phyloP scores from a whole-genome alignment of 2,113 vertebrate genomes.

The Paramormyrops kingsleyae region DNA sequence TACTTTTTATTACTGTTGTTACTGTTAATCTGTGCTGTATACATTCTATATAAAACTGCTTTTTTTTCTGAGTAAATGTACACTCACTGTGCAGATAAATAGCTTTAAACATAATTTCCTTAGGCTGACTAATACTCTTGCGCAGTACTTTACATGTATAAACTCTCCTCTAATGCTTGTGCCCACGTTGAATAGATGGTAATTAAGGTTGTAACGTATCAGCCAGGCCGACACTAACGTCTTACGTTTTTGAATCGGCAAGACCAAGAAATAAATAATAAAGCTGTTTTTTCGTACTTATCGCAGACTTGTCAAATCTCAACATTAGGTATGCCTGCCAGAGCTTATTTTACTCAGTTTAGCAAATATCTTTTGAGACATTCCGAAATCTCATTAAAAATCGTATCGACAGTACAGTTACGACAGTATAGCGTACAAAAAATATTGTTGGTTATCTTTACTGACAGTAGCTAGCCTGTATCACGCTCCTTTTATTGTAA shows the following conservation, averaged over 20 bases:
- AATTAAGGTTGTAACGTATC: background rate
- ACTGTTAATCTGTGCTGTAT: background rate
- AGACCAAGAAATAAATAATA: background rate
- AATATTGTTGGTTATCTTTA: background rate
- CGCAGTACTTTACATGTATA: background rate
- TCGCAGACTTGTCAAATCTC: background rate
- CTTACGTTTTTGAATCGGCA: background rate
- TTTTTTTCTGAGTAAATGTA: background rate
- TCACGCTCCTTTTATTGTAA: background rate
- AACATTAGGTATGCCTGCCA: background rate
- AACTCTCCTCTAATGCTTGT: background rate
- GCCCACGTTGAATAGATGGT: background rate
- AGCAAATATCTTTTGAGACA: background rate
- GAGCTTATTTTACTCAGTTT: background rate
- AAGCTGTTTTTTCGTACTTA: background rate
- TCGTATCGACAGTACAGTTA: background rate
- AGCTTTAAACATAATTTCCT: background rate
- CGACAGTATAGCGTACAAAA: background rate
- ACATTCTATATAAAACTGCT: background rate
- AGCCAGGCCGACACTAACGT: background rate
- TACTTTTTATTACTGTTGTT: background rate
- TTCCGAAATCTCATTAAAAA: background rate
- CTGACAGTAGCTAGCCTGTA: background rate
- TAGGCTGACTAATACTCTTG: background rate
- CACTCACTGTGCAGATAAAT: background rate